These are phyloP conservation scores for Hirtodrosophila cameraria DNA, from an alignment of 2,888 invertebrate genomes.

Conservation along the genomic window DNA sequence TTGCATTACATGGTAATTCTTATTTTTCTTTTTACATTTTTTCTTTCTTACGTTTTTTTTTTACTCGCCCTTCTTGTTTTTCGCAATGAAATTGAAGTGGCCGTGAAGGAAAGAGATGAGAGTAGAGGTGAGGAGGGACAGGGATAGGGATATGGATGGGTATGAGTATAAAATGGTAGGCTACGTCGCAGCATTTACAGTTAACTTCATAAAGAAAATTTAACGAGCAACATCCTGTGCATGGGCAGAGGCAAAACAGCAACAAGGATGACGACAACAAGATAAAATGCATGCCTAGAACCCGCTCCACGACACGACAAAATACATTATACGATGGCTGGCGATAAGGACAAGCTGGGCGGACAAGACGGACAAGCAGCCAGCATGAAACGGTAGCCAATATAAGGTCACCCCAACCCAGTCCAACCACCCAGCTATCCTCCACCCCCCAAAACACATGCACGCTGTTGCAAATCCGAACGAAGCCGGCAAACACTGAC, in stretches of 20 bases:
- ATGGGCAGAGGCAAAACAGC: conserved; percentile 35
- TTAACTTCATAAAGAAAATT: conserved; percentile 78
- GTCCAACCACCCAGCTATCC: not conserved
- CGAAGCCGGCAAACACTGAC: no score
- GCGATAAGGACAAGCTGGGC: conserved; percentile 36
- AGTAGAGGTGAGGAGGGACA: no score
- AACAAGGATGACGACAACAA: conserved; percentile 74
- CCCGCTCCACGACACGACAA: conserved; percentile 51
- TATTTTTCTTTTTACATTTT: conserved; percentile 6
- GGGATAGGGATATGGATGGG: not conserved
- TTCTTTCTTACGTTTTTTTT: conserved; percentile 13
- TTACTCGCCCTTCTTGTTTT: conserved; percentile 46
- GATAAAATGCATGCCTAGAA: conserved; percentile 74
- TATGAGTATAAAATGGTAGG: conserved; percentile 17
- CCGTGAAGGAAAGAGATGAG: conserved; percentile 8
- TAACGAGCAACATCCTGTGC: conserved; percentile 78
- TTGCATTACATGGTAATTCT: conserved; percentile 71
- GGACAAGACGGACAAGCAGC: conserved; percentile 25
- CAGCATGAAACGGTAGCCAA: conserved; percentile 68
- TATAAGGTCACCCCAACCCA: conserved; percentile 33
- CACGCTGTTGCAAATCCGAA: conserved; percentile 52
- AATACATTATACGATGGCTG: conserved; percentile 60
- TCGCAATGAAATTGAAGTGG: conserved; percentile 69
- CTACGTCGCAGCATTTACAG: conserved; percentile 74
- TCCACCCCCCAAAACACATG: conserved; percentile 33